phyloP scores from a whole-genome alignment of 2,113 vertebrate species.

The Hyla sarda region DNA sequence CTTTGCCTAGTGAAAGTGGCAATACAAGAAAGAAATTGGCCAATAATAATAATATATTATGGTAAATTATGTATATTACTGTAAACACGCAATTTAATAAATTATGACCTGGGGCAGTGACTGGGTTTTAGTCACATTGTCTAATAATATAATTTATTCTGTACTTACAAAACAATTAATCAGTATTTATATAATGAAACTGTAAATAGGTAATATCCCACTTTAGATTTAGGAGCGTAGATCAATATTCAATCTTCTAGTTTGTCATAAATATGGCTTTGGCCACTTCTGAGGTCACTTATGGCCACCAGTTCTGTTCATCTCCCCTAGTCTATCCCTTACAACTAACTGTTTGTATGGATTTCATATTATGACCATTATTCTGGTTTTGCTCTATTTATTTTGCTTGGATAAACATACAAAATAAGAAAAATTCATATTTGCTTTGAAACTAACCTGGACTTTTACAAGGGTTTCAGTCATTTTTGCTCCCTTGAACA shows the following conservation, averaged over 20 bases:
- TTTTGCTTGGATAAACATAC: not conserved
- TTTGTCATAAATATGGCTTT: not conserved
- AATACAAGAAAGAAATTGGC: too few relatives aligned
- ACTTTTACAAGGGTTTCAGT: not conserved
- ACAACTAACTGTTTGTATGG: not conserved
- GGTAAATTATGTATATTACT: too few relatives aligned
- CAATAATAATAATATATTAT: too few relatives aligned
- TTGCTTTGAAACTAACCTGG: not conserved
- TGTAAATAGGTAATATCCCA: not conserved
- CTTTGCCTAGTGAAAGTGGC: too few relatives aligned
- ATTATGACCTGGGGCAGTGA: not conserved
- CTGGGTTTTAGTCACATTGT: not conserved
- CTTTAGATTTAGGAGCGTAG: not conserved
- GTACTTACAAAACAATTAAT: not conserved
- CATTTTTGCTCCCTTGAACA: conserved; percentile 10
- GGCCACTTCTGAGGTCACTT: not conserved
- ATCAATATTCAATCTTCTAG: not conserved
- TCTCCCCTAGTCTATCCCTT: not conserved
- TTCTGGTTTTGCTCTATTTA: not conserved
- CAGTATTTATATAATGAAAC: not conserved
- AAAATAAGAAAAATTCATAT: not conserved
- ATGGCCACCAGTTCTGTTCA: not conserved
- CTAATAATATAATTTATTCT: not conserved
- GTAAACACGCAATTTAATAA: too few relatives aligned
- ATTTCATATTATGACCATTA: not conserved